Percentiles rank a stretch among this genome's conserved stretches.
Conservation (phyloP, 2,113 vertebrate species). For the Heloderma charlesbogerti region DNA sequence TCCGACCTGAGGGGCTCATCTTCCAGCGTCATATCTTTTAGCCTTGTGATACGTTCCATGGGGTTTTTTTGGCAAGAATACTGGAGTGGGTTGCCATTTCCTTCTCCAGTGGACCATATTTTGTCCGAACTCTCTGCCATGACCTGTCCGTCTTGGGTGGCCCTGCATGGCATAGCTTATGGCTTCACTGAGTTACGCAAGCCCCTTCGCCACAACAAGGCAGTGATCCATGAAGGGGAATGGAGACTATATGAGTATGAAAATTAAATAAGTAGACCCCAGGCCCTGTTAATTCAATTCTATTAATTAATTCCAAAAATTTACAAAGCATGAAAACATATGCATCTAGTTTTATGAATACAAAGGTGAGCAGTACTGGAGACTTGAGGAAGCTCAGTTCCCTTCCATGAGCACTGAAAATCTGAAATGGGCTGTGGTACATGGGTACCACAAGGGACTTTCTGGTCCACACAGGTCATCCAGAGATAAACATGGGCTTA, state of each 20-base stretch:
- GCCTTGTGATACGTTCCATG: too few species aligned
- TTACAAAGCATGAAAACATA: conserved; percentile 32
- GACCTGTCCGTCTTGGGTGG: too few species aligned
- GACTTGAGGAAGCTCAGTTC: neutral
- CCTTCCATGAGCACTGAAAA: neutral
- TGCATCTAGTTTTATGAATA: conserved; percentile 20
- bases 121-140: too few species aligned
- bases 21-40: too few species aligned
- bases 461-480: neutral
- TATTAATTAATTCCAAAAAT: conserved; percentile 28
- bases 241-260: conserved; percentile 11
- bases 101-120: too few species aligned
- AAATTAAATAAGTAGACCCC: conserved; percentile 17
- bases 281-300: conserved; percentile 21
- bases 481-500: neutral
- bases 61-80: too few species aligned
- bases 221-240: too few species aligned
- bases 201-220: too few species aligned
- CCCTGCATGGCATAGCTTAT: too few species aligned
- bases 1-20: too few species aligned
- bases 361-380: neutral
- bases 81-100: too few species aligned
- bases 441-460: neutral
- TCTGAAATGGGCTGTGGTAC: neutral
- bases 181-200: too few species aligned